Base-by-base conservation (phyloP, 1,140 invertebrate genomes). In the Anagrus nilaparvatae region DNA sequence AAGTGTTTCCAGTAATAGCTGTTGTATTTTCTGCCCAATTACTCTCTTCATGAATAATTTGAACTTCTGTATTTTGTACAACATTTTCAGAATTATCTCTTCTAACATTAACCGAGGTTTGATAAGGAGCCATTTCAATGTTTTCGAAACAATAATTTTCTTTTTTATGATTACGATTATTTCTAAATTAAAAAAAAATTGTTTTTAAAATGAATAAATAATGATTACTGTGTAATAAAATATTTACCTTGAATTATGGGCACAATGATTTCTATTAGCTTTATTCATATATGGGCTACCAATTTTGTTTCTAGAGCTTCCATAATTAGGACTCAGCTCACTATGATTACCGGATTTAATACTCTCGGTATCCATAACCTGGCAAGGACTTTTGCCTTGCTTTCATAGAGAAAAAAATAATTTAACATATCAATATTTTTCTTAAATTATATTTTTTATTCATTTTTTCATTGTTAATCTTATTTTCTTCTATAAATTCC, bases 11-110 rank as follows among this genome's bases (percentile, higher is more conserved):
- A 4, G 95, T 97, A 17, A 97, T 83, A 1, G 90, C 93, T 4
- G 94, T 97, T 0, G 91, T 96, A 56, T 92, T 96, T 67, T 97
- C 95, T 24, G 89, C 92, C 94, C 94, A 97, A 60, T 94, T 95
- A 57, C 98, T 94, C 73, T 97, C 92, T 67, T 93, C 81, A 0
- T 90, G 89, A 29, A 97, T 63, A 47, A 94, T 93, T 68, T 93
- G 88, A 33, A 94, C 89, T 68, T 91, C 85, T 5, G 88, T 82
- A 65, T 91, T 84, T 58, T 84, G 81, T 4, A 76, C 84, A 14
- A 67, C 52, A 40, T 67, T 65, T 67, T 76, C 73, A 5, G 75
- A 76, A 32, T 69, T 76, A 48, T 80, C 76, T 47, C 79, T 78
- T 32, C 79, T 76, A 34, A 84, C 73, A 49, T 81, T 84, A 0